Evolutionary conservation across 2,888 invertebrate species (phyloP).

Genomic region (Eustalomyia histrio): DNA sequence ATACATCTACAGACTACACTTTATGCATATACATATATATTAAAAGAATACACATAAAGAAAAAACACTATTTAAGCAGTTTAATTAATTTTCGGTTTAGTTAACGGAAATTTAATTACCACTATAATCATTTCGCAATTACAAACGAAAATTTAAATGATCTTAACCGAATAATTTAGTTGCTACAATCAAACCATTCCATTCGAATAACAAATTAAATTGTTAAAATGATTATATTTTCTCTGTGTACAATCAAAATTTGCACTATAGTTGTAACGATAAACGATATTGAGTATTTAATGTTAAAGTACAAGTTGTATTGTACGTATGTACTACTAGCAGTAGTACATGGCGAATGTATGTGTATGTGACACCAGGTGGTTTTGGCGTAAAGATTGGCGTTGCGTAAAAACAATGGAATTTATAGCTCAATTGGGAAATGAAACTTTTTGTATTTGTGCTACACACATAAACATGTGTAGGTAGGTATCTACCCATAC

Average conservation of each 20-base stretch:
- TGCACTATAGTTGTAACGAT: conserved; percentile 42
- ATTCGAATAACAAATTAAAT: no score
- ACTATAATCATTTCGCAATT: no score
- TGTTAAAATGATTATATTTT: no score
- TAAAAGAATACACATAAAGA: no score
- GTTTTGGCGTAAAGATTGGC: conserved; percentile 59
- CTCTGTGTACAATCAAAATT: conserved; percentile 18
- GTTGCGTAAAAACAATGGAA: conserved; percentile 63
- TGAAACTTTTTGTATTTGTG: conserved; percentile 33
- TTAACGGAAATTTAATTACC: no score
- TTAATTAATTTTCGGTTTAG: no score
- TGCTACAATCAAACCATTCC: no score
- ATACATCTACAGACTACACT: neutral
- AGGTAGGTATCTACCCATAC: no score
- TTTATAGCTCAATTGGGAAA: conserved; percentile 68
- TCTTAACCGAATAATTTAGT: no score
- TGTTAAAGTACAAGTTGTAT: neutral
- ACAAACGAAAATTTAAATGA: no score
- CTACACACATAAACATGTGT: neutral
- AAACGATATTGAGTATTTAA: conserved; percentile 43
- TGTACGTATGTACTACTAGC: neutral
- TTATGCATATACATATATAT: neutral
- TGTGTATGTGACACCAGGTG: conserved; percentile 63
- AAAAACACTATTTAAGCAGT: no score
- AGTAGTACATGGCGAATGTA: conserved; percentile 4